Evolutionary conservation across 2,888 invertebrate species (phyloP).

Genomic region (Mamestra brassicae): DNA sequence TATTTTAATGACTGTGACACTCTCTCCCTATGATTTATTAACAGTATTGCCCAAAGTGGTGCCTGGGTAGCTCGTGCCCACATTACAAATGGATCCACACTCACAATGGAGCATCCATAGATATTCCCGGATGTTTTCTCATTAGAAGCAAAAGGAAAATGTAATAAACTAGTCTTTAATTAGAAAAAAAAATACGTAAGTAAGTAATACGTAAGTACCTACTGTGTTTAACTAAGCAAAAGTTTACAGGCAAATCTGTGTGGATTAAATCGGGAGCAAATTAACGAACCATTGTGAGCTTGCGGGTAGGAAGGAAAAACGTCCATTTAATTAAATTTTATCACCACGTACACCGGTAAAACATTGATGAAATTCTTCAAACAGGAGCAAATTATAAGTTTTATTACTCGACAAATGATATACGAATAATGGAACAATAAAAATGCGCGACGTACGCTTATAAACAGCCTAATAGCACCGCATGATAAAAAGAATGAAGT

Average conservation of each 20-base stretch:
- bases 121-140: neutral
- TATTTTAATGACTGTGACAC: slow-evolving; percentile 41
- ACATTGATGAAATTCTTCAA: slow-evolving; percentile 12
- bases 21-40: slow-evolving; percentile 23
- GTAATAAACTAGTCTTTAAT: neutral
- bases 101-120: slow-evolving; percentile 5
- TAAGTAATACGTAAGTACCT: neutral
- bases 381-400: slow-evolving; percentile 37
- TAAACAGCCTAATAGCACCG: slow-evolving; percentile 27
- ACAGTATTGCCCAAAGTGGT: slow-evolving; percentile 13
- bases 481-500: slow-evolving; percentile 72
- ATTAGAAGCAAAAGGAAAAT: slow-evolving; percentile 28
- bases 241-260: slow-evolving; percentile 35
- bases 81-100: slow-evolving; percentile 14
- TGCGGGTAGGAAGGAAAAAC: slow-evolving; percentile 55
- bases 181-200: neutral
- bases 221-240: neutral
- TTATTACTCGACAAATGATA: slow-evolving; percentile 41
- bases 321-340: slow-evolving; percentile 16
- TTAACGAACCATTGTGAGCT: slow-evolving; percentile 34
- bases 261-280: slow-evolving; percentile 24
- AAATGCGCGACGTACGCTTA: slow-evolving; percentile 45
- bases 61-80: neutral
- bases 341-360: slow-evolving; percentile 32
- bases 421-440: slow-evolving; percentile 49